These are phyloP conservation scores for Hiodon tergisus DNA, from an alignment of 2,113 vertebrate genomes.

Conservation along the genomic window DNA sequence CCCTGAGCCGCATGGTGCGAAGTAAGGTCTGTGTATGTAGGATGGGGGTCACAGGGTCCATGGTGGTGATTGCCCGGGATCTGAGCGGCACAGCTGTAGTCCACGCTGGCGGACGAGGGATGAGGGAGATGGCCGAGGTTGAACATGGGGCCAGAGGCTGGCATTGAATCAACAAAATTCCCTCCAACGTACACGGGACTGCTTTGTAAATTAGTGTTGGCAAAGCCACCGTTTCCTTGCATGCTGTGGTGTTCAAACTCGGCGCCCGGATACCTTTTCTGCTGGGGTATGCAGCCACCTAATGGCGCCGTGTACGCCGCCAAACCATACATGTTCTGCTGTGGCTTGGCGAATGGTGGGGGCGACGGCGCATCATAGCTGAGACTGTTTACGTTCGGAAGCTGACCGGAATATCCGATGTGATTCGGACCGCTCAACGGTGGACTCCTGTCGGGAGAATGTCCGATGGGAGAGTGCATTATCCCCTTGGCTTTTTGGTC, in stretches of 20 bases:
- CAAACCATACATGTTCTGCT: conserved; percentile 97
- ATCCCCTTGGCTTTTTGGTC: conserved; percentile 99
- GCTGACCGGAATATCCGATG: conserved; percentile 88
- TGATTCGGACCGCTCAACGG: conserved; percentile 84
- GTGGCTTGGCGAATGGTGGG: conserved; percentile 91
- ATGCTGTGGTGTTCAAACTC: conserved; percentile 94
- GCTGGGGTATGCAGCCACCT: conserved; percentile 92
- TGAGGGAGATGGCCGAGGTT: conserved; percentile 97
- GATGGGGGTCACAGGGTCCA: conserved; percentile 98
- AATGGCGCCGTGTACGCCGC: conserved; percentile 96
- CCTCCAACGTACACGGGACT: conserved; percentile 97
- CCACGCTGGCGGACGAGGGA: conserved; percentile 97
- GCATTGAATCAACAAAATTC: conserved; percentile 99
- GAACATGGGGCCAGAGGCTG: conserved; percentile 96
- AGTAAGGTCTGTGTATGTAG: conserved; percentile 98
- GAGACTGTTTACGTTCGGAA: conserved; percentile 80
- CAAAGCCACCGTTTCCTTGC: conserved; percentile 88
- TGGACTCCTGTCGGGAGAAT: conserved; percentile 94
- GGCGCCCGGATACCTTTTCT: conserved; percentile 90
- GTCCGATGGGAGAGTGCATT: conserved; percentile 91
- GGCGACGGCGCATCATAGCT: conserved; percentile 95
- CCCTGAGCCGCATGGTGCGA: conserved; percentile 98
- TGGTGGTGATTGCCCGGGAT: conserved; percentile 97
- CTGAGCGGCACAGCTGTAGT: conserved; percentile 99
- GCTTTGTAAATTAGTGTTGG: conserved; percentile 90